Conservation (phyloP, 2,113 vertebrate genomes). For the Petrocephalus zakoni region DNA sequence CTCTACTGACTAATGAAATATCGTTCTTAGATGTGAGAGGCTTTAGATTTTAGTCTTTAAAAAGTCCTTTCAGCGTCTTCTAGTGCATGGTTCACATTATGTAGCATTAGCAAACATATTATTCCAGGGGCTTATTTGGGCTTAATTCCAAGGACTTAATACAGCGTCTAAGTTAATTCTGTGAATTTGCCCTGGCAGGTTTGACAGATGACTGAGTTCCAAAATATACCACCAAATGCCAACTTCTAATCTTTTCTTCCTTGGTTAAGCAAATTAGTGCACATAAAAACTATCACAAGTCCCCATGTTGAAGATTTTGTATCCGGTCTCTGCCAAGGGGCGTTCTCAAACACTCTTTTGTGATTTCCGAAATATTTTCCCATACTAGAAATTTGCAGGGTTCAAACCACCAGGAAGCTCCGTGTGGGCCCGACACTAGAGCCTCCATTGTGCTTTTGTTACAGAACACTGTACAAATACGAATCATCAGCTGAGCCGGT, state of each 20-base stretch:
- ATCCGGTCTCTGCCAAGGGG: not conserved
- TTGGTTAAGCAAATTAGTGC: not conserved
- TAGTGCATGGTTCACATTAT: not conserved
- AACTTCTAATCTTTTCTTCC: not conserved
- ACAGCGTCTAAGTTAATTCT: not conserved
- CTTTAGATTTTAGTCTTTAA: not conserved
- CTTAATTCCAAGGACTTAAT: too few species aligned
- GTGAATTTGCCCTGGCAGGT: not conserved
- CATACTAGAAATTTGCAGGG: not conserved
- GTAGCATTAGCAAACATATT: not conserved
- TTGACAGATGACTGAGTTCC: not conserved
- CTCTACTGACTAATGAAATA: not conserved
- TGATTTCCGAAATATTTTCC: constrained; percentile 14
- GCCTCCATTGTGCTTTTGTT: not conserved
- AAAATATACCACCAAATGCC: not conserved
- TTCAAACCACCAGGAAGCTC: not conserved
- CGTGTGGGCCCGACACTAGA: not conserved
- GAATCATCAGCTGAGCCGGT: not conserved
- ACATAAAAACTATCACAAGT: not conserved
- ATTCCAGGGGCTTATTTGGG: not conserved
- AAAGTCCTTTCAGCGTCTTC: not conserved
- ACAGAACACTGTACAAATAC: not conserved
- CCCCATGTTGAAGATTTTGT: not conserved
- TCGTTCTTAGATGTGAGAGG: not conserved
- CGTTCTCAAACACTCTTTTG: constrained; percentile 7